A percentile compares a stretch with the other conserved stretches of the same genome.
Conservation (phyloP, 2,113 vertebrate species). For the Chrysemys picta region DNA sequence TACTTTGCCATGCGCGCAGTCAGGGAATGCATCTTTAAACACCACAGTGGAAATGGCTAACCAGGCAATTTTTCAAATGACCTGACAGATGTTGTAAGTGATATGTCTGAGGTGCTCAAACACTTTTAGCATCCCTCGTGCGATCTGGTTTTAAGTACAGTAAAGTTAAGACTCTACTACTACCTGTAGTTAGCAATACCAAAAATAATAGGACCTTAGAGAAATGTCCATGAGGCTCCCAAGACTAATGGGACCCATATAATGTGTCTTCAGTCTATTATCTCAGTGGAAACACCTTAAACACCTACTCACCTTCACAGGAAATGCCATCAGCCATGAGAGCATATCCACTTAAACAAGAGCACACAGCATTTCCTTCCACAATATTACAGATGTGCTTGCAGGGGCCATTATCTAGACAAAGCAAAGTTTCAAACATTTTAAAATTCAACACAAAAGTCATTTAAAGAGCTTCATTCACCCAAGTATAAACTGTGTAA, state of each 20-base stretch:
- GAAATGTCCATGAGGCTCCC: background rate
- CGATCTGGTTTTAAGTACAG: background rate
- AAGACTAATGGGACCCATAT: background rate
- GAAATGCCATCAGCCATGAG: slow-evolving; percentile 84
- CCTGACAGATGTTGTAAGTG: fast-evolving
- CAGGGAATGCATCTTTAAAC: background rate
- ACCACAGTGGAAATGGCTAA: background rate
- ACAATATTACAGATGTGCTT: slow-evolving; percentile 82
- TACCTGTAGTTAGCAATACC: background rate
- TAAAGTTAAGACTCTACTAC: background rate
- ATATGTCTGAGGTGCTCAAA: background rate
- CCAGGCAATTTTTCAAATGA: background rate
- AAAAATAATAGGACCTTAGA: background rate
- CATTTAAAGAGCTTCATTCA: background rate
- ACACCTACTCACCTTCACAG: slow-evolving; percentile 86
- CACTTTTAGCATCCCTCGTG: background rate
- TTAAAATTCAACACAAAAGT: background rate
- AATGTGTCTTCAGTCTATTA: fast-evolving
- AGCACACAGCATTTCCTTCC: slow-evolving; percentile 79
- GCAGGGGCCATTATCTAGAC: slow-evolving; percentile 85
- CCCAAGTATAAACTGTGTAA: background rate
- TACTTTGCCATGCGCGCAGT: background rate
- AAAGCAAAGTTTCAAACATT: background rate
- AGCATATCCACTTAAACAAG: slow-evolving; percentile 88
- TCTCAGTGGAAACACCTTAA: background rate